phyloP scores from a whole-genome alignment of 1,140 invertebrate species.

The Eriosoma lanigerum region DNA sequence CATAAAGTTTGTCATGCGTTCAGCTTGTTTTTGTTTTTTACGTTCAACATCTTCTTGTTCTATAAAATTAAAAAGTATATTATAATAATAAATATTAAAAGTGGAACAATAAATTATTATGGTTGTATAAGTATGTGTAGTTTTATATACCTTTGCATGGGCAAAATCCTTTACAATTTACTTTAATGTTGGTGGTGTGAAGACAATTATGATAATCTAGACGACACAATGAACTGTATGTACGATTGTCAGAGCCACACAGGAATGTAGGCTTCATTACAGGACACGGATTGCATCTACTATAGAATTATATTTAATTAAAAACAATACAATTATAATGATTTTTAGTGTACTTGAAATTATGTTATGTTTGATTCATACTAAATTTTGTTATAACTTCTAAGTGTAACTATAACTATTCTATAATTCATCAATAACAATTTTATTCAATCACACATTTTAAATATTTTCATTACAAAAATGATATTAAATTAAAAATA shows the following conservation, averaged over 20 bases:
- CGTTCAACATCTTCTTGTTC: slow-evolving; percentile 63
- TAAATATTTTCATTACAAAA: no score
- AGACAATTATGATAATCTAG: slow-evolving; percentile 91
- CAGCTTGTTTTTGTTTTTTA: slow-evolving; percentile 66
- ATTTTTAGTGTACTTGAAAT: background rate
- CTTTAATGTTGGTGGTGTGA: slow-evolving; percentile 71
- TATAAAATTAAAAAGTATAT: slow-evolving; percentile 54
- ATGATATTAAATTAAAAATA: no score
- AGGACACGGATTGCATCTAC: slow-evolving; percentile 76
- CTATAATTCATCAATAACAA: background rate
- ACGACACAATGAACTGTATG: slow-evolving; percentile 87
- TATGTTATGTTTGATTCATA: background rate
- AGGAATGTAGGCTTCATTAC: slow-evolving; percentile 78
- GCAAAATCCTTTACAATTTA: slow-evolving; percentile 85
- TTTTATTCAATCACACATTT: no score
- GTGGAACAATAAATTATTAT: background rate
- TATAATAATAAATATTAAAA: slow-evolving; percentile 13
- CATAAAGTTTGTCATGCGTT: slow-evolving; percentile 66
- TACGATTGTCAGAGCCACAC: slow-evolving; percentile 86
- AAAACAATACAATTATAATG: background rate
- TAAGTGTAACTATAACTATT: no score
- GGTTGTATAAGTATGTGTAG: slow-evolving; percentile 41
- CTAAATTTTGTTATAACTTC: no score
- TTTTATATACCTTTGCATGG: slow-evolving; percentile 83
- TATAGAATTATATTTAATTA: slow-evolving; percentile 52